Conservation (phyloP, 2,113 vertebrate species). For the Chloropsis cyanopogon region DNA sequence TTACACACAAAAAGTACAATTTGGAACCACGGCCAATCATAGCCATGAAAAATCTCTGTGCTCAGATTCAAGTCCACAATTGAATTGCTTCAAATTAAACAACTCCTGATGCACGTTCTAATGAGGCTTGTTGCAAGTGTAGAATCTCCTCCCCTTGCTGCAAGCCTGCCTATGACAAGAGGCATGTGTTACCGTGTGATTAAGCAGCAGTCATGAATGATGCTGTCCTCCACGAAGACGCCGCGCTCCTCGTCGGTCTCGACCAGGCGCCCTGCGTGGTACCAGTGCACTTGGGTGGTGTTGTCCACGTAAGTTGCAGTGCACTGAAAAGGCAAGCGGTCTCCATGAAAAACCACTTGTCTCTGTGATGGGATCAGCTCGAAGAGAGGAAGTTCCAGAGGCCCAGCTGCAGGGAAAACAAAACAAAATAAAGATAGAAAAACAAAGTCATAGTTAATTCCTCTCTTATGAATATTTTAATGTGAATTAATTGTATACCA, state of each 20-base stretch:
- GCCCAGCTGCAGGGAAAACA: slow-evolving; percentile 72
- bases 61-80: not conserved
- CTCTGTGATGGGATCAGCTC: slow-evolving; percentile 89
- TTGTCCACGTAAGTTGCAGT: slow-evolving; percentile 82
- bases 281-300: slow-evolving; percentile 79
- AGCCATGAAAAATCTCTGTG: not conserved
- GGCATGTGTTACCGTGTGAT: slow-evolving; percentile 80
- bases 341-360: slow-evolving; percentile 88
- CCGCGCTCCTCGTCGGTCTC: slow-evolving; percentile 79
- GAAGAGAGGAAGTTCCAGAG: slow-evolving; percentile 86
- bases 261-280: slow-evolving; percentile 72
- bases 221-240: slow-evolving; percentile 84
- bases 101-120: not conserved
- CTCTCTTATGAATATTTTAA: not conserved
- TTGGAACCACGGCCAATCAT: not conserved
- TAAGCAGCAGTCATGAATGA: slow-evolving; percentile 89
- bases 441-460: not conserved
- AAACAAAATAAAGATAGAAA: not conserved
- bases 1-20: not conserved
- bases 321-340: slow-evolving; percentile 87
- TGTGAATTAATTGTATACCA: not conserved
- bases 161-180: not conserved
- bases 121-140: not conserved
- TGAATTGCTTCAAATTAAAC: not conserved
- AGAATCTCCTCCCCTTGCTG: not conserved